Evolutionary conservation across 1,140 invertebrate species (phyloP).

Genomic region (Helicoverpa zea): DNA sequence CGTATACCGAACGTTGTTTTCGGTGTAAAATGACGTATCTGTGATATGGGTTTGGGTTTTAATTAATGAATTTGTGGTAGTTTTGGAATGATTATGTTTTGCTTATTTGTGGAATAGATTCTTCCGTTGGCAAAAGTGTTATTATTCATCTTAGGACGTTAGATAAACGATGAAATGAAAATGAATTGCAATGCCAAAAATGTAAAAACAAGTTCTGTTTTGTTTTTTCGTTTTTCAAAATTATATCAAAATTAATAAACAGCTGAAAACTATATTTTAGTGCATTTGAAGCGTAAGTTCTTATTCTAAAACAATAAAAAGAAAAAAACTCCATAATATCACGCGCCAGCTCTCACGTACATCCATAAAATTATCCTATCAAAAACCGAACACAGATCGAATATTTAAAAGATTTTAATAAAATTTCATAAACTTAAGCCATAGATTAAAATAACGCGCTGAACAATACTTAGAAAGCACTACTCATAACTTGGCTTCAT

Average conservation of each 20-base stretch:
- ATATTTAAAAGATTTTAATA: slow-evolving; percentile 44
- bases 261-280: not conserved
- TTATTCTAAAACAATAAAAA: too few relatives aligned
- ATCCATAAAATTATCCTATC: not conserved
- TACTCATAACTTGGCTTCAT: slow-evolving; percentile 71
- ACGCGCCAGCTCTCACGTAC: not conserved
- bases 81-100: not conserved
- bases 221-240: too few relatives aligned
- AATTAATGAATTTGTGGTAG: not conserved
- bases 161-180: too few relatives aligned
- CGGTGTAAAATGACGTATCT: not conserved
- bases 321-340: not conserved
- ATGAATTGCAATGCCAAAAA: too few relatives aligned
- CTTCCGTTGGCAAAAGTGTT: too few relatives aligned
- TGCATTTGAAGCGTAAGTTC: too few relatives aligned
- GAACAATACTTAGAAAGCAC: slow-evolving; percentile 65
- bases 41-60: not conserved
- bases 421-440: slow-evolving; percentile 49
- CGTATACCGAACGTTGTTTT: not conserved
- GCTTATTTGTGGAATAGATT: not conserved
- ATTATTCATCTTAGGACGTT: too few relatives aligned
- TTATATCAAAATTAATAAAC: not conserved
- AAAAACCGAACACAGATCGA: slow-evolving; percentile 24
- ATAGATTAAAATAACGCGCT: slow-evolving; percentile 50
- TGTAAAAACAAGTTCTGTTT: too few relatives aligned